Evolutionary conservation across 1,140 invertebrate genomes (phyloP).

Genomic region (Monomorium pharaonis): DNA sequence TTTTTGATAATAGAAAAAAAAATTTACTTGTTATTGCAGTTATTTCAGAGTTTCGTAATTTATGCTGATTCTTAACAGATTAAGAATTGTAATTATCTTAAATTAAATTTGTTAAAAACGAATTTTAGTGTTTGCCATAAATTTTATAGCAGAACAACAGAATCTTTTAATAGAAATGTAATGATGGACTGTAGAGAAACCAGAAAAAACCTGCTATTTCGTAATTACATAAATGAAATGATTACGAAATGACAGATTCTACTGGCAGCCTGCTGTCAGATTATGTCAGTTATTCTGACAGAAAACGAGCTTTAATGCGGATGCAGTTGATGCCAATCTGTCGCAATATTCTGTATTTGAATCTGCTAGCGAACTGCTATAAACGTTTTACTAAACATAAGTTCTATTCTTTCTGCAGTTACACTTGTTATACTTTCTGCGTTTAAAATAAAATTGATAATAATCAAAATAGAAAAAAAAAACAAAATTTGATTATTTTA

Average conservation of each 20-base stretch:
- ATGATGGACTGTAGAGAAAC: neutral
- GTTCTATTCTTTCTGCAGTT: neutral
- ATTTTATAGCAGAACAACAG: neutral
- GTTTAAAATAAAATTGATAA: no score
- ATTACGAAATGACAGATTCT: neutral
- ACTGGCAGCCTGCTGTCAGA: no score
- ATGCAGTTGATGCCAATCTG: no score
- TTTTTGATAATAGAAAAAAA: neutral
- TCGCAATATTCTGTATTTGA: no score
- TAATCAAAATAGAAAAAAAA: no score
- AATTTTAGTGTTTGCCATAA: neutral
- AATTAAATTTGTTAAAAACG: neutral
- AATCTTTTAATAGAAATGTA: neutral
- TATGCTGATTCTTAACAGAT: neutral
- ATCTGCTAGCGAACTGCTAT: neutral
- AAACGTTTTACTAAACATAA: neutral
- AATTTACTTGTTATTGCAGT: no score
- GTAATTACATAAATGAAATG: neutral
- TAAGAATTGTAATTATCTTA: neutral
- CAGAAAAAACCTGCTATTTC: neutral
- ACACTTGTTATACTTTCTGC: no score
- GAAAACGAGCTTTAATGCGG: no score
- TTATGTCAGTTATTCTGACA: no score
- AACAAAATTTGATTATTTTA: no score
- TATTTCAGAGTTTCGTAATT: neutral